Evolutionary conservation across 2,888 invertebrate genomes (phyloP).

Genomic region (Zonitis immaculata): DNA sequence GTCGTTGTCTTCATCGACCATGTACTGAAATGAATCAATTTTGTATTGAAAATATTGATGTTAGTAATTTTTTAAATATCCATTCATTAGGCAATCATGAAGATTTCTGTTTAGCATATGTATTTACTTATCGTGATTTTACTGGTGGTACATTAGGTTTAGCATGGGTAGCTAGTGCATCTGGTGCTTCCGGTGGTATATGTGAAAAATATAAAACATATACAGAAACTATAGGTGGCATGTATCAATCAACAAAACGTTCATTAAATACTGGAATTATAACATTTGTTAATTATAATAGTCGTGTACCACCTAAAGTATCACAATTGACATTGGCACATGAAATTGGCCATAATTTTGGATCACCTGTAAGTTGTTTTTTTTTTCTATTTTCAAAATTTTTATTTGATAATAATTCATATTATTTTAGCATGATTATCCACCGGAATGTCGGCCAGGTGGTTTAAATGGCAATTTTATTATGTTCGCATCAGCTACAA

Average conservation of each 20-base stretch:
- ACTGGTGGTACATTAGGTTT: conserved; percentile 96
- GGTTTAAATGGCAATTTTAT: conserved; percentile 94
- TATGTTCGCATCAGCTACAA: conserved; percentile 99
- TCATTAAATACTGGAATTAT: conserved; percentile 98
- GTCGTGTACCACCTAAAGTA: conserved; percentile 93
- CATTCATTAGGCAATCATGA: conserved; percentile 97
- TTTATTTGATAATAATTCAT: no score
- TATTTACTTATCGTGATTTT: conserved; percentile 97
- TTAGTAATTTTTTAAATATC: conserved; percentile 96
- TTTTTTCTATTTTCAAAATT: conserved; percentile 4
- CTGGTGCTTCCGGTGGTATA: conserved; percentile 96
- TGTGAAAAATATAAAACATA: conserved; percentile 98
- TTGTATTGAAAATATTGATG: conserved; percentile 96
- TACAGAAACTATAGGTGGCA: conserved; percentile 91
- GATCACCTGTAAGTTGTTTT: conserved; percentile 75
- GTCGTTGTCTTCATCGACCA: conserved; percentile 59
- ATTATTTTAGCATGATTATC: conserved; percentile 80
- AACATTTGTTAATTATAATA: conserved; percentile 98
- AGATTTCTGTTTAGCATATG: conserved; percentile 98
- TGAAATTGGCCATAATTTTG: conserved; percentile 99
- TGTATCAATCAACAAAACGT: conserved; percentile 89
- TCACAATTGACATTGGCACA: conserved; percentile 97
- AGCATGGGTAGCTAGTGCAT: conserved; percentile 98
- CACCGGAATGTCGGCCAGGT: conserved; percentile 84
- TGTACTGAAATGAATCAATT: conserved; percentile 77